Percentiles rank a stretch among this genome's conserved stretches.
phyloP scores from a whole-genome alignment of 1,140 invertebrate genomes.

The Drepana arcuata region DNA sequence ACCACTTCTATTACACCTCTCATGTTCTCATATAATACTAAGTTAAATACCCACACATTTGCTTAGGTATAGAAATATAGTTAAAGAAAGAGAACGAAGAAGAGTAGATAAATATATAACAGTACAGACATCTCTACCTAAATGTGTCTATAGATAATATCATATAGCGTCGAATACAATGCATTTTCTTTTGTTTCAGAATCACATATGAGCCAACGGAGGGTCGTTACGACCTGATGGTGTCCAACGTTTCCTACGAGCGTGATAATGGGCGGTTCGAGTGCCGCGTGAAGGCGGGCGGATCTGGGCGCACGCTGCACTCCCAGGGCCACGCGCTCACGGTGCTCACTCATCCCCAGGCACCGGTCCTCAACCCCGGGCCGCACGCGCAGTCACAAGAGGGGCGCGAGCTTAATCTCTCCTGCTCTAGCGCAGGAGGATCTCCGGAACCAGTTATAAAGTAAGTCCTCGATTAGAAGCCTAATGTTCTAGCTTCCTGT shows the following conservation, averaged over 20 bases:
- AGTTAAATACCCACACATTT: too few relatives aligned
- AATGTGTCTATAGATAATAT: too few relatives aligned
- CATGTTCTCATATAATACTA: too few relatives aligned
- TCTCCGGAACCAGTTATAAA: constrained; percentile 90
- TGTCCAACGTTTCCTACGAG: constrained; percentile 89
- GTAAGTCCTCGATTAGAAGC: too few relatives aligned
- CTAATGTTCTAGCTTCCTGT: too few relatives aligned
- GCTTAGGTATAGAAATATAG: too few relatives aligned
- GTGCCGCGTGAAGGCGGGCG: constrained; percentile 88
- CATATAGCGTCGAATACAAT: too few relatives aligned
- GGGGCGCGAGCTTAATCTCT: constrained; percentile 81
- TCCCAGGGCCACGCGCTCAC: constrained; percentile 87
- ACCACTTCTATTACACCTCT: too few relatives aligned
- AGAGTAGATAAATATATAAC: too few relatives aligned
- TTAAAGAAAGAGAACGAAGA: too few relatives aligned
- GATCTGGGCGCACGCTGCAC: constrained; percentile 87
- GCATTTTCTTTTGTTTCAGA: constrained; percentile 71
- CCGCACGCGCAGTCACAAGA: constrained; percentile 83
- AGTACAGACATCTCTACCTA: too few relatives aligned
- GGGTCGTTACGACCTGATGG: constrained; percentile 90
- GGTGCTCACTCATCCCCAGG: constrained; percentile 86
- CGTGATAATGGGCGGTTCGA: constrained; percentile 93
- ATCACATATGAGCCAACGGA: constrained; percentile 82
- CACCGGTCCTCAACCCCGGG: constrained; percentile 82
- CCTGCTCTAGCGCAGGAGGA: constrained; percentile 88